Base-by-base conservation (phyloP, 2,888 invertebrate species). In the Agrilus mali region DNA sequence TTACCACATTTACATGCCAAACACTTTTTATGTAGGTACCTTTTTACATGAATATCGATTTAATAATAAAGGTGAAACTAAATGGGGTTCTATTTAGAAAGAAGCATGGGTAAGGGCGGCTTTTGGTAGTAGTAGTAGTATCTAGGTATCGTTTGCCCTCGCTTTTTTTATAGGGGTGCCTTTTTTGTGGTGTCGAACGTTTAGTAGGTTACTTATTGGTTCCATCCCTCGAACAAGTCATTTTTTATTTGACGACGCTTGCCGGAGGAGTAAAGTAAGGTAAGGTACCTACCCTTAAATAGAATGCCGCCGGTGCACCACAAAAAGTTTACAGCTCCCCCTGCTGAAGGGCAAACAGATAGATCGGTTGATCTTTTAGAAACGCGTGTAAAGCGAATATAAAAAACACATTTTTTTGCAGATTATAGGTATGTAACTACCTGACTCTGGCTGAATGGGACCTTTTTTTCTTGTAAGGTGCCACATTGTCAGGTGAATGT, bases 181-280 rank as follows among this genome's bases (percentile, higher is more conserved):
- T 60, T 63, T 61, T 63, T 60, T 61, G 62, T 55, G 61, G 61
- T 61, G 61, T 60, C 59, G 61, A 59, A 52, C 59, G 57, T 57
- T 60, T 59, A 60, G 59, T 58, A 58, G 56, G 48, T 55, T 60
- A 60, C 59, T 60, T 57, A 60, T 57, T 59, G 53, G 53, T 57
- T 56, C 55, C 56, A 54, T 57, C 57, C 53, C 48, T 48, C 55
- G n/a, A n/a, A n/a, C 43, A 46, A 58, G 58, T 58, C 57, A 55
- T 58, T 59, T 58, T 60, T 60, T 60, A 60, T 58, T 45, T 43
- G 36, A 44, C 31, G 36, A 44, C 31, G 16, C 33, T 35, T 20
- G 33, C 15, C 17, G 2, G 16, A 39, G 13, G 12, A 10, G 38
- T 53, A 47, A 49, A 42, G n/a, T n/a, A n/a, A n/a, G n/a, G n/a